Evolutionary conservation across 2,888 invertebrate species (phyloP), one percentile per base, ranked within the genome.

Genomic region (Noctuana brunneofusca): DNA sequence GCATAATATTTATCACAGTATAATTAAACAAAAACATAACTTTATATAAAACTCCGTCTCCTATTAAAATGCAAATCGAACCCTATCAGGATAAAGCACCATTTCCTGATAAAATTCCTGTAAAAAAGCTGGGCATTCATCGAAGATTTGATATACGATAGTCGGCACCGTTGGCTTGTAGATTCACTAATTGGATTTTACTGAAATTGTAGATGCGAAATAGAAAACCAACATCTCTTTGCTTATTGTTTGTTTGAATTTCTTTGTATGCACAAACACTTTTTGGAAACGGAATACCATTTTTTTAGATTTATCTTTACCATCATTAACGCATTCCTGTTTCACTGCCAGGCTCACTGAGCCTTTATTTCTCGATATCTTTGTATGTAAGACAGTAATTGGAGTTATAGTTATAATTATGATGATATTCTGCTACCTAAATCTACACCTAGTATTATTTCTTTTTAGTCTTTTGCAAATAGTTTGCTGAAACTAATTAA

Each of bases 111-210:
- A 52, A 57, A 57, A 57, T 49, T 49, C 16, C 35, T 49, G 48
- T 32, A 48, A 58, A 58, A 50, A 50, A 35, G 27, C 50, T 38
- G 52, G 27, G 9, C 43, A 43, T 58, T 52, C 58, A 30, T 52
- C 52, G 58, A 58, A 52, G 41, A 58, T 58, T 58, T 58, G 58
- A 58, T 58, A 52, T 52, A 58, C 58, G 58, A 58, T 52, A 50
- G 18, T 52, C 52, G 58, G 35, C 18, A 12, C 38, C 27, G 27
- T 30, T n/a, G 49, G 38, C 14, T 52, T 27, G 32, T 52, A 20
- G 27, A 38, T 27, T 52, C 52, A 30, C 52, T 58, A 58, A 58
- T 52, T 58, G 58, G 52, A 52, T 58, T 58, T 50, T 50, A 14
- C 43, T 41, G 24, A 41, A 38, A 55, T 55, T 43, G 52, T 52